phyloP scores from a whole-genome alignment of 2,113 vertebrate genomes.

The Cyrtonyx montezumae region DNA sequence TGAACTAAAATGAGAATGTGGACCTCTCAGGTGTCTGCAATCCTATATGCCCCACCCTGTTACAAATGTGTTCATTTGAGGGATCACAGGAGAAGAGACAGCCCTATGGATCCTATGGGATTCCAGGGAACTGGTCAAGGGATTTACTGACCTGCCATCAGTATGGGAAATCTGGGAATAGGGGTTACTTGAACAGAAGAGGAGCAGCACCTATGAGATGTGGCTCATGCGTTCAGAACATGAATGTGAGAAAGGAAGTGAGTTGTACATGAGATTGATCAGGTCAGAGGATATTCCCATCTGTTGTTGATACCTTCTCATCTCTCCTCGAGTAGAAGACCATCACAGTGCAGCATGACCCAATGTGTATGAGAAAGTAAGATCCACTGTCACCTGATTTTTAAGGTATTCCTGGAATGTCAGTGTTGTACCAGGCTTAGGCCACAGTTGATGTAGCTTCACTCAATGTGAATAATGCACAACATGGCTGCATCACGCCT shows the following conservation, averaged over 20 bases:
- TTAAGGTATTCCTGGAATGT: not conserved
- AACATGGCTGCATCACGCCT: not conserved
- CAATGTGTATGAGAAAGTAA: not conserved
- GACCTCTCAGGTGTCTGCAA: not conserved
- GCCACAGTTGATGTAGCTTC: not conserved
- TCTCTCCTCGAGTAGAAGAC: fast-evolving
- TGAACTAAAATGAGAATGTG: not conserved
- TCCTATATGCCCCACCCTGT: fast-evolving
- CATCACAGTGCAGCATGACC: not conserved
- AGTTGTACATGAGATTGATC: not conserved
- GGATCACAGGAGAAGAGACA: not conserved
- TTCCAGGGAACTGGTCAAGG: not conserved
- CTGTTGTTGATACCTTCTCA: not conserved
- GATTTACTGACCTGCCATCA: not conserved
- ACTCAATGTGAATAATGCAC: not conserved
- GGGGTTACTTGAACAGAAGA: not conserved
- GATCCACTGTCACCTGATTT: not conserved
- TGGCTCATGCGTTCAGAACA: not conserved
- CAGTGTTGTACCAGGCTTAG: not conserved
- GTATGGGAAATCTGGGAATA: not conserved
- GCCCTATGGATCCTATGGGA: not conserved
- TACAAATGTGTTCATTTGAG: not conserved
- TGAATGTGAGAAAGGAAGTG: not conserved
- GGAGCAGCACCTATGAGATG: not conserved
- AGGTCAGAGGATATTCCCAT: not conserved